phyloP scores from a whole-genome alignment of 2,888 invertebrate species.

The Oligia latruncula region DNA sequence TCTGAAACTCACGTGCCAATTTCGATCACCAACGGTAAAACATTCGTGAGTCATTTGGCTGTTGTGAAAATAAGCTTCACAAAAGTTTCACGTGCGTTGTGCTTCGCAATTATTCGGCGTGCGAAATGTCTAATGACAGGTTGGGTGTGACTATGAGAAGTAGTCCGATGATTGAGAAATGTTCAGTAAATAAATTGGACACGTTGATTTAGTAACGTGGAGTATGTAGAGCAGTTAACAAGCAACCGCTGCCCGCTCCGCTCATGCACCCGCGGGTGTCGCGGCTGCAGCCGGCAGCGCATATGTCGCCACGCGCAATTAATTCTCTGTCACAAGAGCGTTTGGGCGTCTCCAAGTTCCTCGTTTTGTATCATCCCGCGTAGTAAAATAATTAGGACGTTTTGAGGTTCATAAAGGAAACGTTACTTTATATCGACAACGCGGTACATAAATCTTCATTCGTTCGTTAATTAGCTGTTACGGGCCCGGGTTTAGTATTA shows the following conservation, averaged over 20 bases:
- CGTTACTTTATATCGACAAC: conserved; percentile 90
- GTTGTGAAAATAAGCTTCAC: conserved; percentile 66
- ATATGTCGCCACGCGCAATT: conserved; percentile 89
- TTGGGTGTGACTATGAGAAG: conserved; percentile 51
- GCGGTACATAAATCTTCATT: conserved; percentile 89
- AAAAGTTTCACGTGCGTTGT: conserved; percentile 56
- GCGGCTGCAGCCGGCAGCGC: conserved; percentile 70
- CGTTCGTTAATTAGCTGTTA: conserved; percentile 86
- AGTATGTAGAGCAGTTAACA: conserved; percentile 7
- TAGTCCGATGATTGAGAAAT: conserved; percentile 42
- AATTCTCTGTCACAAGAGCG: conserved; percentile 90
- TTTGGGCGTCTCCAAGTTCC: conserved; percentile 88
- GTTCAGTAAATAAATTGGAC: conserved; percentile 47
- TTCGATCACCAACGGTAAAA: conserved; percentile 64
- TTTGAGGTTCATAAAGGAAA: conserved; percentile 90
- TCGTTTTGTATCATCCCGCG: conserved; percentile 86
- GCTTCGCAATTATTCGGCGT: conserved; percentile 55
- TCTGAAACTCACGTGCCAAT: conserved; percentile 68
- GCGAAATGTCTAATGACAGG: conserved; percentile 57
- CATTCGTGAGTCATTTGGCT: conserved; percentile 65
- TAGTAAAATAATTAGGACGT: conserved; percentile 90
- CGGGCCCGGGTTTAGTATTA: conserved; percentile 72
- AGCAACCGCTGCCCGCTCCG: conserved; percentile 52
- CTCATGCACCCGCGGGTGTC: conserved; percentile 61
- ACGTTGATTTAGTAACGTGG: conserved; percentile 43